phyloP scores from a whole-genome alignment of 2,113 vertebrate genomes.

The Trematocara macrostoma region DNA sequence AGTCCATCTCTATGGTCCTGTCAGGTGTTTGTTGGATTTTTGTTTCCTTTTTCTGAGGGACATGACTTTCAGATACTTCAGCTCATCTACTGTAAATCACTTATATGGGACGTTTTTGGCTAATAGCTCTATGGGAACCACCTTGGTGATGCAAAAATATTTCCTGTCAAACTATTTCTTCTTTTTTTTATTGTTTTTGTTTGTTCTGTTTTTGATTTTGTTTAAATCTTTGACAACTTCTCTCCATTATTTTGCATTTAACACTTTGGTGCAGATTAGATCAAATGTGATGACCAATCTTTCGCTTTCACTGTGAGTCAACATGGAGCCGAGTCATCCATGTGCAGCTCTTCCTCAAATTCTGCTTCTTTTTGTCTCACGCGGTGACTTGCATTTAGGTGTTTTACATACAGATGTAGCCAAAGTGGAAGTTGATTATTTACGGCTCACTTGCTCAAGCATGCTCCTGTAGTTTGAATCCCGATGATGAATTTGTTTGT shows the following conservation, averaged over 20 bases:
- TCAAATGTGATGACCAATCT: neutral
- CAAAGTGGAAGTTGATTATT: neutral
- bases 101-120: neutral
- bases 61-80: neutral
- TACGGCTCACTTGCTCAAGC: neutral
- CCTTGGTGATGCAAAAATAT: neutral
- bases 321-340: neutral
- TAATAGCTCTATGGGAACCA: neutral
- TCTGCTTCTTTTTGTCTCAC: neutral
- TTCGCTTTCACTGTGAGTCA: slow-evolving; percentile 9
- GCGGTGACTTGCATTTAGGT: neutral
- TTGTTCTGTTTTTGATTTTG: neutral
- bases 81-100: neutral
- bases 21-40: neutral
- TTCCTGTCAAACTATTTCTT: neutral
- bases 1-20: neutral
- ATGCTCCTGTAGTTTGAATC: neutral
- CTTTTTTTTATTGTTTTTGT: neutral
- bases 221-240: neutral
- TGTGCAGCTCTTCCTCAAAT: neutral
- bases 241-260: neutral
- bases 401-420: neutral
- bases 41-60: neutral
- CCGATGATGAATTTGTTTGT: neutral
- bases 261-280: neutral